Evolutionary conservation across 2,888 invertebrate genomes (phyloP).

Genomic region (Ichneumoninae sp.): DNA sequence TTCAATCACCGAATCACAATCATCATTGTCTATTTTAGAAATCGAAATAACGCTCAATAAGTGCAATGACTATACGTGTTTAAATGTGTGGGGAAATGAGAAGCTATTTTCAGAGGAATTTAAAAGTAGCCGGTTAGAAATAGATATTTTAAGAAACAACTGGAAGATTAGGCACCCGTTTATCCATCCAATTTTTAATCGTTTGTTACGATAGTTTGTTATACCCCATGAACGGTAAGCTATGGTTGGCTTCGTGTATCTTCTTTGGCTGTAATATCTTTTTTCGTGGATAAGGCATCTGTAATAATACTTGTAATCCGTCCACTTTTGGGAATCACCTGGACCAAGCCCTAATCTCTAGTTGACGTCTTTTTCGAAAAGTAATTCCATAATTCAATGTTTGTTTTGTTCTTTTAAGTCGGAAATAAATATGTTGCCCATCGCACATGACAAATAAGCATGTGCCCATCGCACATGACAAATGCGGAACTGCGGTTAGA

Average conservation of each 20-base stretch:
- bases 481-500: constrained; percentile 39
- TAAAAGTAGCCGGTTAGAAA: constrained; percentile 1
- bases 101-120: constrained; percentile 1
- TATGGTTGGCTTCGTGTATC: background rate
- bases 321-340: constrained; percentile 17
- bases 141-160: background rate
- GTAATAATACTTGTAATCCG: constrained; percentile 33
- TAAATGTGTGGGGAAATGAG: background rate
- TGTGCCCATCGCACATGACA: constrained; percentile 25
- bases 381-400: background rate
- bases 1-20: background rate
- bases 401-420: background rate
- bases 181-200: constrained; percentile 30
- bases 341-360: background rate
- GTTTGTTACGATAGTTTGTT: constrained; percentile 14
- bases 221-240: constrained; percentile 18
- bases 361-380: background rate
- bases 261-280: constrained; percentile 23
- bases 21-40: background rate
- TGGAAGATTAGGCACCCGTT: constrained; percentile 1
- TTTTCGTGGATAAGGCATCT: constrained; percentile 14
- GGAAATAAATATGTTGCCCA: constrained; percentile 28
- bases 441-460: constrained; percentile 21
- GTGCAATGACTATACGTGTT: constrained; percentile 38
- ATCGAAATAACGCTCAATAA: constrained; percentile 54